A percentile compares a stretch with the other conserved stretches of the same genome.
Conservation (phyloP, 2,113 vertebrate species). For the Catharus minimus region DNA sequence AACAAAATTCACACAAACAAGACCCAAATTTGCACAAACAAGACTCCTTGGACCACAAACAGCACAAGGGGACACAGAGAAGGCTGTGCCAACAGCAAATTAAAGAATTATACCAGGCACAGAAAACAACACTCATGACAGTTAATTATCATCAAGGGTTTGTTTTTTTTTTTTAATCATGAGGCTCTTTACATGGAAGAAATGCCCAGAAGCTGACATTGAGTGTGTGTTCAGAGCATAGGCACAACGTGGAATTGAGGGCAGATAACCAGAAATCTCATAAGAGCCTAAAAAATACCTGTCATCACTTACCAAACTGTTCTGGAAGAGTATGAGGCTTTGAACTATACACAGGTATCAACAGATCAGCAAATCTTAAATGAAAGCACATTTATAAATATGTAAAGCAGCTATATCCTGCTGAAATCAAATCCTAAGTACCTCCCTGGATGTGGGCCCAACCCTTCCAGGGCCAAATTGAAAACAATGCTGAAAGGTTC, state of each 20-base stretch:
- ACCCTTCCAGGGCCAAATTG: neutral
- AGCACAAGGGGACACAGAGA: neutral
- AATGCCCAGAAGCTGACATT: neutral
- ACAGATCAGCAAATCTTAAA: neutral
- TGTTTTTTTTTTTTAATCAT: accelerated
- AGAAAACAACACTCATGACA: neutral
- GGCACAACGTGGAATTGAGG: too few relatives aligned
- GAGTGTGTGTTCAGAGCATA: too few relatives aligned
- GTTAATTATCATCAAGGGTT: accelerated
- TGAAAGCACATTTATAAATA: neutral
- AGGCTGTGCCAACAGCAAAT: neutral
- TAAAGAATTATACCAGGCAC: neutral
- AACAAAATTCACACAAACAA: accelerated
- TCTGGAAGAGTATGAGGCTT: neutral
- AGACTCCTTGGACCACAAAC: neutral
- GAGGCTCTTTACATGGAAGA: neutral
- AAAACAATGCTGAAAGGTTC: neutral
- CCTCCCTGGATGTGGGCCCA: slow-evolving; percentile 27
- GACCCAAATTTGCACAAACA: neutral
- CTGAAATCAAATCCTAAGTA: neutral
- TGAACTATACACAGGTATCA: too few relatives aligned
- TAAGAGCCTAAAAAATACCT: neutral
- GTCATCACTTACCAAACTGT: accelerated
- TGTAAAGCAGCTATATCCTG: neutral
- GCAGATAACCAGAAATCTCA: neutral